Evolutionary conservation across 2,113 vertebrate species (phyloP).

Genomic region (Leucosticte australis): DNA sequence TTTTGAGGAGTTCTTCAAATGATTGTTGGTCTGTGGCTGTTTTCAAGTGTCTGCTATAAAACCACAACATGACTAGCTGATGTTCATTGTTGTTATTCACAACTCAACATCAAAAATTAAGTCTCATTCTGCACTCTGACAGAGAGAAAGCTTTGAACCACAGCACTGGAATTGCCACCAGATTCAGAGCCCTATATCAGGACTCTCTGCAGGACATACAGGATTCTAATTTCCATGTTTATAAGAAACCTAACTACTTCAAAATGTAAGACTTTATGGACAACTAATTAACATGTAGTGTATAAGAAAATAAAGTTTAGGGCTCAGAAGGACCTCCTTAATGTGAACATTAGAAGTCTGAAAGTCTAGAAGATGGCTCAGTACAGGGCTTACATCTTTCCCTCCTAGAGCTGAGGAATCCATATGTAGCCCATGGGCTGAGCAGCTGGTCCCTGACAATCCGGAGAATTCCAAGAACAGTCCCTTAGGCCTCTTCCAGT

Average conservation of each 20-base stretch:
- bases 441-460: not conserved
- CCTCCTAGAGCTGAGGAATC: not conserved
- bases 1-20: not conserved
- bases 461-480: not conserved
- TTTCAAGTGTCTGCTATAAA: not conserved
- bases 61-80: not conserved
- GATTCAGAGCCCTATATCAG: not conserved
- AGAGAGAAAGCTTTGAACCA: not conserved
- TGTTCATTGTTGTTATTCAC: not conserved
- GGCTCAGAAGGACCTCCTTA: not conserved
- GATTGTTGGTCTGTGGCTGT: not conserved
- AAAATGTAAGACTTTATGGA: not conserved
- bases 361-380: not conserved
- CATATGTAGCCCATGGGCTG: not conserved
- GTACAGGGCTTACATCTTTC: not conserved
- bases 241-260: not conserved
- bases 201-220: not conserved
- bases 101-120: not conserved
- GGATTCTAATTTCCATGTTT: not conserved
- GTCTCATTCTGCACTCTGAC: not conserved
- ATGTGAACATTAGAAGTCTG: not conserved
- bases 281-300: not conserved
- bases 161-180: not conserved
- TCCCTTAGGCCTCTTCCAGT: not conserved
- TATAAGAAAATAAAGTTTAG: not conserved